Evolutionary conservation across 2,797 vertebrate genomes (phyloP).

Genomic region (Squalus acanthias): DNA sequence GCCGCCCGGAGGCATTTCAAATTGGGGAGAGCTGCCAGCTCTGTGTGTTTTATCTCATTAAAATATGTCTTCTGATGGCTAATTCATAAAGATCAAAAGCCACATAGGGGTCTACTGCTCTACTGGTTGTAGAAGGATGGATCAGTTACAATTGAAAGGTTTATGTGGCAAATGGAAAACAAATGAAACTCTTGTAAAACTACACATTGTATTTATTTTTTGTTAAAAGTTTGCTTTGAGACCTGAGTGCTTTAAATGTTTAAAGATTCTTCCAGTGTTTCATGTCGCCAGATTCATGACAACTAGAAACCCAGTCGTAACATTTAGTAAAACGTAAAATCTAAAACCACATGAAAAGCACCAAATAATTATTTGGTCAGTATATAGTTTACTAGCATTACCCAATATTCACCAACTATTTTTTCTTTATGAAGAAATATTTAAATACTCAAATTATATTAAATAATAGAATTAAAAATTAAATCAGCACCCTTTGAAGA

Average conservation of each 20-base stretch:
- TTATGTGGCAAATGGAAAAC: background rate
- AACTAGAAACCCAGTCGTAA: background rate
- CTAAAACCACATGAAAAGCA: no score
- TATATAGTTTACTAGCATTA: background rate
- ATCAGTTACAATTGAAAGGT: background rate
- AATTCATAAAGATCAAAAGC: conserved; percentile 9
- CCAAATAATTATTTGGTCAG: background rate
- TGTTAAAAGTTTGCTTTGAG: background rate
- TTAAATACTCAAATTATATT: background rate
- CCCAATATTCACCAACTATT: background rate
- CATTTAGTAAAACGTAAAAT: background rate
- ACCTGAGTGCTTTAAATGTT: background rate
- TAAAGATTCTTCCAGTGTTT: background rate
- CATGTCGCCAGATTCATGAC: background rate
- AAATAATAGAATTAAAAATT: background rate
- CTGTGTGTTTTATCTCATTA: background rate
- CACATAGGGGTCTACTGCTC: background rate
- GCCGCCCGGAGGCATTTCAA: background rate
- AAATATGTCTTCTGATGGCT: background rate
- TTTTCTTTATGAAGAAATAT: background rate
- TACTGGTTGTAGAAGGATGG: background rate
- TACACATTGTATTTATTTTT: background rate
- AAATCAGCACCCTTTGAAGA: background rate
- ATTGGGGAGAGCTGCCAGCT: background rate
- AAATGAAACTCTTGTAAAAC: background rate